phyloP scores from a whole-genome alignment of 2,797 vertebrate genomes.

The Neosilurus hyrtlii region DNA sequence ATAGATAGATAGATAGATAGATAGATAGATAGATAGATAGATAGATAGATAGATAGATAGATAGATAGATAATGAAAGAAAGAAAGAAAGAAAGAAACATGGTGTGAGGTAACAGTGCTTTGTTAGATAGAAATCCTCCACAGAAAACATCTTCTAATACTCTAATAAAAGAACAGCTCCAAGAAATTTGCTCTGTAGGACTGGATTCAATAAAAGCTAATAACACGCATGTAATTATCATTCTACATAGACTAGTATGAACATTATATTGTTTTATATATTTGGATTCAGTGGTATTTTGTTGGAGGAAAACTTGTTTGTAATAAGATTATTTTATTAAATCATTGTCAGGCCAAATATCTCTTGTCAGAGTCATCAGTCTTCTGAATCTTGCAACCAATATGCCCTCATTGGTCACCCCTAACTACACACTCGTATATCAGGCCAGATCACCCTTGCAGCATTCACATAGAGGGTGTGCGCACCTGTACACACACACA shows the following conservation, averaged over 20 bases:
- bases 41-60: no score
- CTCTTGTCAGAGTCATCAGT: neutral
- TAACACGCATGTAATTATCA: neutral
- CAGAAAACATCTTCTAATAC: neutral
- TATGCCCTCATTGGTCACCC: neutral
- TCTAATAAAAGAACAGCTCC: neutral
- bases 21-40: no score
- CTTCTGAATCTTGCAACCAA: neutral
- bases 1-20: no score
- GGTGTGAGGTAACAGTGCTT: no score
- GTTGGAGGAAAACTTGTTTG: neutral
- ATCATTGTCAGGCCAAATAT: neutral
- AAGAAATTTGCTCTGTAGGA: neutral
- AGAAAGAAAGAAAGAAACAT: no score
- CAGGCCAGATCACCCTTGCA: neutral
- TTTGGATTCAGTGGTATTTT: neutral
- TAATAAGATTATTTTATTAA: neutral
- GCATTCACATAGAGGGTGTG: neutral
- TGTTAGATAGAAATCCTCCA: neutral
- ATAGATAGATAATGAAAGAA: no score
- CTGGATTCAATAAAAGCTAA: neutral
- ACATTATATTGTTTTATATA: neutral
- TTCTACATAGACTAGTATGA: neutral
- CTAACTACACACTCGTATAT: neutral
- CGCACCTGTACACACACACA: neutral